Conservation (phyloP, 2,113 vertebrate genomes). For the Scomber scombrus region DNA sequence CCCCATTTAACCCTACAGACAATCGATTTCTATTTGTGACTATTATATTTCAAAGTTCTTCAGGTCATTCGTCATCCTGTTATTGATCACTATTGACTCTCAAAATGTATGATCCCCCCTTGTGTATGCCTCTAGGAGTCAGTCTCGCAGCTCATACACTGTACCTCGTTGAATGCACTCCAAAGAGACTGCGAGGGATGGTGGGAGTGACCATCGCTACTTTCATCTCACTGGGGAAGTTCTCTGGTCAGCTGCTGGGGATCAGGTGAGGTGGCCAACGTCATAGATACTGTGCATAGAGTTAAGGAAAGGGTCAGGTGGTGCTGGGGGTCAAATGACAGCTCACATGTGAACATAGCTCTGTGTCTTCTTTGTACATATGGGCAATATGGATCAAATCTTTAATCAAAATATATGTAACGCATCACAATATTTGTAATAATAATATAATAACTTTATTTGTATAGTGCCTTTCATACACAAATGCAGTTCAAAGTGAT, state of each 20-base stretch:
- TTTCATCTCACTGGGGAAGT: slow-evolving; percentile 83
- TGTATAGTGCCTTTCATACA: too few species aligned
- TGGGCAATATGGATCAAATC: too few species aligned
- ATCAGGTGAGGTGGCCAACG: slow-evolving; percentile 82
- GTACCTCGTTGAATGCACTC: slow-evolving; percentile 86
- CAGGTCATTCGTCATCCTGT: slow-evolving; percentile 11
- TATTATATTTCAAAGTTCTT: slow-evolving; percentile 8
- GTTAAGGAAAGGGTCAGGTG: slow-evolving; percentile 1
- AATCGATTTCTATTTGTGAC: slow-evolving; percentile 25
- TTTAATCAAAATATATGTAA: too few species aligned
- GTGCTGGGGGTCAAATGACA: slow-evolving; percentile 30
- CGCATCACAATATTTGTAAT: too few species aligned
- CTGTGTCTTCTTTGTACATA: too few species aligned
- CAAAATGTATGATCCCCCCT: slow-evolving; percentile 16
- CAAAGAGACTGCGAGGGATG: slow-evolving; percentile 79
- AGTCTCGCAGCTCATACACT: slow-evolving; percentile 78
- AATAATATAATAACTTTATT: too few species aligned
- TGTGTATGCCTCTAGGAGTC: slow-evolving; percentile 71
- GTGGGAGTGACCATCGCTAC: slow-evolving; percentile 80
- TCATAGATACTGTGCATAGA: slow-evolving; percentile 4
- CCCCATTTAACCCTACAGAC: slow-evolving; percentile 1
- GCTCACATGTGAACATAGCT: not conserved
- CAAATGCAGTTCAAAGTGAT: too few species aligned
- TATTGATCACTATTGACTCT: slow-evolving; percentile 30
- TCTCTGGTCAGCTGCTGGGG: slow-evolving; percentile 87